phyloP scores from a whole-genome alignment of 2,113 vertebrate species.

The Chelonoidis abingdonii region DNA sequence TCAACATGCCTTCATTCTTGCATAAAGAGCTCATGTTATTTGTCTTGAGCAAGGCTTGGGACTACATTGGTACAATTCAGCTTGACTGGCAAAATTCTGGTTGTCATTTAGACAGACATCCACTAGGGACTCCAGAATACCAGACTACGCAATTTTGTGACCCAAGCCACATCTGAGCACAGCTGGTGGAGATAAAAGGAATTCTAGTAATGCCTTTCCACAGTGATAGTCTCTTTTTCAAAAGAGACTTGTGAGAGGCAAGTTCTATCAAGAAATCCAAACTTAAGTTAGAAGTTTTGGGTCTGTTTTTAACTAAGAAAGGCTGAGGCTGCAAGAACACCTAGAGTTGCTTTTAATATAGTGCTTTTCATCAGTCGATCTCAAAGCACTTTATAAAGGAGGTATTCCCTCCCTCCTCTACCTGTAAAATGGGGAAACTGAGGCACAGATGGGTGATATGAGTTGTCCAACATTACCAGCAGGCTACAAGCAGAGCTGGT shows the following conservation, averaged over 20 bases:
- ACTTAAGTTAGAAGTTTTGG: constrained; percentile 15
- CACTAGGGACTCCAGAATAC: background rate
- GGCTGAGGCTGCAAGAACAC: background rate
- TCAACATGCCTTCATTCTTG: background rate
- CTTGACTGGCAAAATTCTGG: background rate
- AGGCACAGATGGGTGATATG: background rate
- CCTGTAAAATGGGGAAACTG: background rate
- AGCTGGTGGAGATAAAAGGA: constrained; percentile 7
- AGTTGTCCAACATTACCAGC: too few relatives aligned
- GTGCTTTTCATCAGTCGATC: background rate
- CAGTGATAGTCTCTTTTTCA: constrained; percentile 10
- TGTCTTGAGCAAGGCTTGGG: background rate
- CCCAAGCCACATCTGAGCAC: background rate
- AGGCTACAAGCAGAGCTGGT: too few relatives aligned
- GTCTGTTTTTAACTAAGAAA: background rate
- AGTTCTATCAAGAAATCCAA: constrained; percentile 61
- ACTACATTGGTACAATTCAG: background rate
- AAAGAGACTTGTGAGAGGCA: constrained; percentile 56
- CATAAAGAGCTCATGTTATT: background rate
- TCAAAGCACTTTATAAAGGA: background rate
- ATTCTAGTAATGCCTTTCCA: constrained; percentile 8
- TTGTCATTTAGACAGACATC: background rate
- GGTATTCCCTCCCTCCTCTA: background rate
- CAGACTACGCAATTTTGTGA: background rate
- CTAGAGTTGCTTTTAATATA: background rate